Base-by-base conservation (phyloP, 2,113 vertebrate genomes). In the Upupa epops region DNA sequence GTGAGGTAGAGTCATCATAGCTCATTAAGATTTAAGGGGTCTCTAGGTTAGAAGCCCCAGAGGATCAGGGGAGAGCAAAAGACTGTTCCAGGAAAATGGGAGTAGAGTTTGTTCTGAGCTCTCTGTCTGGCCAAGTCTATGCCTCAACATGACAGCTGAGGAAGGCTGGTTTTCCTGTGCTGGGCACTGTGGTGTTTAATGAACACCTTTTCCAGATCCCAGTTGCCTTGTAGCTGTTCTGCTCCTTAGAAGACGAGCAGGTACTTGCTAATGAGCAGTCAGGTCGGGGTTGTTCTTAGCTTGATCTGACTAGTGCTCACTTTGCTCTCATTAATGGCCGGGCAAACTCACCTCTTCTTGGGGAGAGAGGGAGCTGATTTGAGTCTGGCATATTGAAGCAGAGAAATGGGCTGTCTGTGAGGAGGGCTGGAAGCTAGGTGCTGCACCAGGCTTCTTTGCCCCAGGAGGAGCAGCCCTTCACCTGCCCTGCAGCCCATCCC, bases 41-140 rank as follows among this genome's bases (percentile, higher is more conserved):
- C 60, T 42, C 11, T 36, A 46, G 0, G 36, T 13, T 17, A n/a
- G 31, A 61, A 54, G 6, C 14, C 56, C 24, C 28, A 13, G 63
- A 22, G 36, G 6, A 11, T 7, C 17, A 32, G 25, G 7, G 77
- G 49, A 91, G 49, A 52, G 69, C 11, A 5, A 17, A 26, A 17
- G 26, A 1, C 10, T 42, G 13, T 18, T 60, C 4, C 1, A 10
- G 29, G 24, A 65, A 13, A 46, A 18, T 0, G 0, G 31, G 58
- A 71, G 56, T 36, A 13, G 65, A 42, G 19, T 37, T 60, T 55
- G 37, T 61, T 60, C 25, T 59, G 8, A 59, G 56, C 28, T n/a
- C 29, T 59, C 66, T 17, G 55, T 59, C 66, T 17, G 55, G 13
- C 45, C 0, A 1, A 46, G 36, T 80, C 36, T 72, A 26, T 75